These are phyloP conservation scores for Martes flavigula DNA, from an alignment of 2,797 vertebrate species.

Conservation along the genomic window DNA sequence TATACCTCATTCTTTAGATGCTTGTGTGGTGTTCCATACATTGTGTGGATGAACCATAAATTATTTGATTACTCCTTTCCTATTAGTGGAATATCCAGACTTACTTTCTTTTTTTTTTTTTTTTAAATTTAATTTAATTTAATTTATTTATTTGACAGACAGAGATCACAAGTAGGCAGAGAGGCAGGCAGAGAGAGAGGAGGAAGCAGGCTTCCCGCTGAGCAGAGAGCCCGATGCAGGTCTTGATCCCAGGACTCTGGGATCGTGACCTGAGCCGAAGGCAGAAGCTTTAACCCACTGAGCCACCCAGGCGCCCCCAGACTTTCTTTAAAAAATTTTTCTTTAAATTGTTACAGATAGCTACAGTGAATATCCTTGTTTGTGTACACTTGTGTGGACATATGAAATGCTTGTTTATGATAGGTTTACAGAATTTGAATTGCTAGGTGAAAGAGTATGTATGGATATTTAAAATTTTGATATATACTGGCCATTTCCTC, in stretches of 20 bases:
- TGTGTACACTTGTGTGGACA: background rate
- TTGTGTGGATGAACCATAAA: background rate
- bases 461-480: background rate
- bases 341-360: background rate
- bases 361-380: background rate
- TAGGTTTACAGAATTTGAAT: conserved; percentile 31
- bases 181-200: no score
- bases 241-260: no score
- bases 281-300: no score
- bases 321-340: background rate
- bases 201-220: no score
- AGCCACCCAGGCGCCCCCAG: no score
- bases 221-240: no score
- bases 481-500: background rate
- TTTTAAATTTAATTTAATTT: no score
- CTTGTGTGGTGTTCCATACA: background rate
- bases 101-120: background rate
- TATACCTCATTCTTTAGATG: background rate
- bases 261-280: no score
- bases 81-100: background rate
- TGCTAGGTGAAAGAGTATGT: background rate
- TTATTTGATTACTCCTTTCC: background rate
- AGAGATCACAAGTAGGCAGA: no score
- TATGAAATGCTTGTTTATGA: background rate
- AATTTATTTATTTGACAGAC: no score